These are phyloP conservation scores for Zootoca vivipara DNA, from an alignment of 2,113 vertebrate species.

Conservation along the genomic window DNA sequence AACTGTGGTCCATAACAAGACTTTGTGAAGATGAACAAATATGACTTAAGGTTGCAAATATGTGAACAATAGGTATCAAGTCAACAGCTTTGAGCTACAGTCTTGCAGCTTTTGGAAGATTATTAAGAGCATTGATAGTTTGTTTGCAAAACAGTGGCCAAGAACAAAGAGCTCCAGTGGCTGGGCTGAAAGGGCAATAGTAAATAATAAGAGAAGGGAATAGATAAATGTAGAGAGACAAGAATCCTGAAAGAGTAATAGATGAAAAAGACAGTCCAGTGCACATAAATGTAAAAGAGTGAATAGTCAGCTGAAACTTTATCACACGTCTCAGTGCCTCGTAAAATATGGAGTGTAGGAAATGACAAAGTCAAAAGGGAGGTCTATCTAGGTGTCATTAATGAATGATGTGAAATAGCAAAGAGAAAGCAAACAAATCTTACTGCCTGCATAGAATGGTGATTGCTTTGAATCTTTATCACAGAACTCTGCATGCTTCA, in stretches of 20 bases:
- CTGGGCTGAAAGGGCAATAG: constrained; percentile 27
- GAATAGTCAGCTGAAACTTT: constrained; percentile 18
- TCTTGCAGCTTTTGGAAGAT: not conserved
- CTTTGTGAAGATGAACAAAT: constrained; percentile 21
- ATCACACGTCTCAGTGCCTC: not conserved
- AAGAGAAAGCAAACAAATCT: constrained; percentile 31
- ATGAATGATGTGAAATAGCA: constrained; percentile 29
- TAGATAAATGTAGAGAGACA: constrained; percentile 25
- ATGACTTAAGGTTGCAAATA: constrained; percentile 39
- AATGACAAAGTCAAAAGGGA: constrained; percentile 33
- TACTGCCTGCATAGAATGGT: not conserved
- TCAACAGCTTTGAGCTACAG: constrained; percentile 1
- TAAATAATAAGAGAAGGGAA: constrained; percentile 41
- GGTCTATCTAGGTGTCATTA: constrained; percentile 10
- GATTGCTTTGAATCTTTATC: constrained; percentile 38
- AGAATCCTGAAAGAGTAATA: constrained; percentile 33
- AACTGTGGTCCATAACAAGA: constrained; percentile 13
- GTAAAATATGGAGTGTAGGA: constrained; percentile 20
- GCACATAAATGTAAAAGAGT: constrained; percentile 26
- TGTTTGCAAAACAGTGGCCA: constrained; percentile 36
- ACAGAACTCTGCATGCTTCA: constrained; percentile 1
- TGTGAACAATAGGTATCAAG: constrained; percentile 35
- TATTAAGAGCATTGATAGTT: constrained; percentile 37
- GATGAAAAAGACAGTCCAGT: constrained; percentile 40
- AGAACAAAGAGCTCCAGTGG: constrained; percentile 1